Conservation (phyloP, 2,888 invertebrate species). For the Anodontia alba region DNA sequence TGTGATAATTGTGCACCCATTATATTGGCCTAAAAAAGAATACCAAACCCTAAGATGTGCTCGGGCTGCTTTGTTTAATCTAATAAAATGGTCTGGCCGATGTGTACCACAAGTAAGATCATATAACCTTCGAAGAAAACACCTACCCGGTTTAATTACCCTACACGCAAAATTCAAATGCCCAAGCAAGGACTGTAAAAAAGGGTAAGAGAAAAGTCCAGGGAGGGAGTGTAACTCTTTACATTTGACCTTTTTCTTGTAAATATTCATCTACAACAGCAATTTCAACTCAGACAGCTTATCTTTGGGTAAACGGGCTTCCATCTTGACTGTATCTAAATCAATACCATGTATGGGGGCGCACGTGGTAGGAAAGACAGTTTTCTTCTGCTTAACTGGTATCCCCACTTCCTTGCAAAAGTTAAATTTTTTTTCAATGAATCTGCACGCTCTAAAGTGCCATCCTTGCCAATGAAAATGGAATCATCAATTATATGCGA, state of each 20-base stretch:
- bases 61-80: conserved; percentile 17
- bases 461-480: conserved; percentile 27
- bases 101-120: conserved; percentile 27
- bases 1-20: conserved; percentile 40
- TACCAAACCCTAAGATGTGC: conserved; percentile 35
- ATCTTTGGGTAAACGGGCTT: conserved; percentile 23
- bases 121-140: conserved; percentile 39
- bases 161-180: conserved; percentile 41
- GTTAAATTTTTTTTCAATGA: not conserved
- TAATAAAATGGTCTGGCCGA: conserved; percentile 26
- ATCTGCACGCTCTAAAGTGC: not conserved
- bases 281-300: not conserved
- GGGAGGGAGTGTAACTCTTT: not conserved
- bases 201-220: no score
- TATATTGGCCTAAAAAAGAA: conserved; percentile 25
- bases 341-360: conserved; percentile 35
- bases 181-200: conserved; percentile 30
- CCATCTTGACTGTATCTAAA: conserved; percentile 19
- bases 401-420: conserved; percentile 14
- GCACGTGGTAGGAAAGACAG: conserved; percentile 4
- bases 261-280: not conserved
- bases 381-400: conserved; percentile 33
- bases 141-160: conserved; percentile 37
- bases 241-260: conserved; percentile 14
- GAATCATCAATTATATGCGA: conserved; percentile 46